A percentile compares a stretch with the other conserved stretches of the same genome.
Evolutionary conservation across 2,113 vertebrate species (phyloP).

Genomic region (Artemisiospiza belli): DNA sequence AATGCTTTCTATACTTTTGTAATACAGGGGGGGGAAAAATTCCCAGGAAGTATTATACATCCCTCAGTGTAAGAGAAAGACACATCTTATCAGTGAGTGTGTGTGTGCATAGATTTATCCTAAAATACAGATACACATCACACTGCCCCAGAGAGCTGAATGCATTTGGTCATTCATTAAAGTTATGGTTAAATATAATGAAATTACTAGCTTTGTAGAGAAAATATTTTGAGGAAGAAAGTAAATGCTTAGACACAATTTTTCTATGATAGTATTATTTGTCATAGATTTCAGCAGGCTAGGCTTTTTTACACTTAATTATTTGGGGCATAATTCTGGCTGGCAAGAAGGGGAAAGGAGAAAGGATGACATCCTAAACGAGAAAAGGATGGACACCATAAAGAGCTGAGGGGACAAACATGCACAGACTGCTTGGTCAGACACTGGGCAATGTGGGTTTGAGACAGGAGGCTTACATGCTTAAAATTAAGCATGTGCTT

Average conservation of each 20-base stretch:
- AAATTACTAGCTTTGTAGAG: not conserved
- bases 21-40: not conserved
- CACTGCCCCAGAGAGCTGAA: not conserved
- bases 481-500: not conserved
- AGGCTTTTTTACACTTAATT: not conserved
- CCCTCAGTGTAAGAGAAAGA: constrained; percentile 10
- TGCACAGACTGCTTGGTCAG: not conserved
- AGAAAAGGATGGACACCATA: not conserved
- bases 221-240: constrained; percentile 9
- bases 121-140: not conserved
- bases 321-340: not conserved
- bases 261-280: not conserved
- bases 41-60: constrained; percentile 10
- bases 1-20: constrained; percentile 49
- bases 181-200: not conserved
- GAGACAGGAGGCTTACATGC: not conserved
- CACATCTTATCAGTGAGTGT: constrained; percentile 1
- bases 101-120: not conserved
- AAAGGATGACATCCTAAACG: not conserved
- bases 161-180: constrained; percentile 31
- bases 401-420: not conserved
- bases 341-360: not conserved
- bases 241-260: not conserved
- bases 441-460: not conserved
- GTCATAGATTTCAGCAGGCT: not conserved